These are phyloP conservation scores for Geodia barretti DNA, from an alignment of 37 sponge, comb jelly and placozoan species.

Conservation along the genomic window DNA sequence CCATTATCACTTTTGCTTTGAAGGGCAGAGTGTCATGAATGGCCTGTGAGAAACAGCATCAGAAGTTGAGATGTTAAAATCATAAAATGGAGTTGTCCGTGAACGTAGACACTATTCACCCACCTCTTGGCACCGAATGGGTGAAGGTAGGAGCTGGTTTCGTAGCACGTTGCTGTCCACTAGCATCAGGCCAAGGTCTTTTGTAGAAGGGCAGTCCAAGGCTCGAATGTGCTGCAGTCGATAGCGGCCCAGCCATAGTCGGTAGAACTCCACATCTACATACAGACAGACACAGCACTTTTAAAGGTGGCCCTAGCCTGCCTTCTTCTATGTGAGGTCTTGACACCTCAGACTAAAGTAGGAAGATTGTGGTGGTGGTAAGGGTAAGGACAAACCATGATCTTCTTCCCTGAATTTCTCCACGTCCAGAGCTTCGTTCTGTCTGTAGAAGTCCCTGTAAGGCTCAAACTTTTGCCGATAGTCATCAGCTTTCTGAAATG, in stretches of 20 bases:
- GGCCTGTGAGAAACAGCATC: constrained; percentile 29
- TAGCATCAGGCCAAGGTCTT: constrained; percentile 82
- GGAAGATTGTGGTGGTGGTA: not conserved
- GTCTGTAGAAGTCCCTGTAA: constrained; percentile 80
- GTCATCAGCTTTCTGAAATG: constrained; percentile 79
- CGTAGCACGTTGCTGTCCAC: constrained; percentile 83
- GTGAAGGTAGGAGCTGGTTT: constrained; percentile 85
- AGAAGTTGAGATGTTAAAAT: not conserved
- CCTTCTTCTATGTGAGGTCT: too few species aligned
- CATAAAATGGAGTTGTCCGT: not conserved
- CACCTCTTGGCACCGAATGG: constrained; percentile 89
- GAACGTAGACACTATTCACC: not conserved
- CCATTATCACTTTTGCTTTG: constrained; percentile 81
- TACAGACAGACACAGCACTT: too few species aligned
- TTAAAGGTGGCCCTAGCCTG: too few species aligned
- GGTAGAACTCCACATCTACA: constrained; percentile 90
- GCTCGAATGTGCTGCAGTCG: constrained; percentile 83
- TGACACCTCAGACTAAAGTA: not conserved
- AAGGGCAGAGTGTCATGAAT: constrained; percentile 84
- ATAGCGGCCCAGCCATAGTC: constrained; percentile 79
- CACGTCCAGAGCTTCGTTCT: constrained; percentile 82
- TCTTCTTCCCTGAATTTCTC: constrained; percentile 71
- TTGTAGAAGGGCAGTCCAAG: constrained; percentile 68
- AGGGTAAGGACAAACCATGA: constrained; percentile 64
- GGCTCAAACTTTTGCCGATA: constrained; percentile 94